phyloP scores from a whole-genome alignment of 2,888 invertebrate genomes.

The Galerucella pusilla region DNA sequence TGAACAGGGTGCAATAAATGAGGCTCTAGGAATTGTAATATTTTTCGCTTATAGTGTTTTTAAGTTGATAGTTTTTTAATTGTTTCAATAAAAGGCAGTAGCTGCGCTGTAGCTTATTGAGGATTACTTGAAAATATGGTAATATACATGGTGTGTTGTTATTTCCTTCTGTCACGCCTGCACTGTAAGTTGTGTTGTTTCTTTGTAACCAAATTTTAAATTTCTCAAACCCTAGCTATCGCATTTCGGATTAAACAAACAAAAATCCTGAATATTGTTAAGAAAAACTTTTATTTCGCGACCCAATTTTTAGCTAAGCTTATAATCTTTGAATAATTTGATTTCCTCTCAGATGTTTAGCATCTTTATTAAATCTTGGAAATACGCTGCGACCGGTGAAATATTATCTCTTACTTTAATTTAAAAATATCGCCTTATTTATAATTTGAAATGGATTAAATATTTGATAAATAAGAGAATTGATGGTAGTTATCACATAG shows the following conservation, averaged over 20 bases:
- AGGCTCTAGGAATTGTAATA: too few species aligned
- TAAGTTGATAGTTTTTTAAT: too few species aligned
- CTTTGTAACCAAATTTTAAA: neutral
- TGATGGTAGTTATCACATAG: too few species aligned
- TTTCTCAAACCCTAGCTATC: neutral
- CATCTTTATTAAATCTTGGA: neutral
- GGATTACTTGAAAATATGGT: too few species aligned
- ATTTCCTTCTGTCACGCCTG: too few species aligned
- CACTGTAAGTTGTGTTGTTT: neutral
- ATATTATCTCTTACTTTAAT: neutral
- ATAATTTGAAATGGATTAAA: neutral
- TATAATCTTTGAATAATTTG: conserved; percentile 5
- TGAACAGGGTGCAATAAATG: too few species aligned
- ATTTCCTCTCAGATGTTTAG: neutral
- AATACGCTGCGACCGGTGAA: neutral
- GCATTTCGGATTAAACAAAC: neutral
- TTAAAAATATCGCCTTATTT: neutral
- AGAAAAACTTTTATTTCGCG: neutral
- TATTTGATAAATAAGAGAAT: too few species aligned
- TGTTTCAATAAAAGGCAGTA: too few species aligned
- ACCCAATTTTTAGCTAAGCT: neutral
- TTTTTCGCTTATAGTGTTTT: too few species aligned
- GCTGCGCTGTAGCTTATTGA: too few species aligned
- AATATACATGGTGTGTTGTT: too few species aligned
- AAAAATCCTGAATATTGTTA: neutral